Base-by-base conservation (phyloP, 2,888 invertebrate genomes). In the Cephus runcator region DNA sequence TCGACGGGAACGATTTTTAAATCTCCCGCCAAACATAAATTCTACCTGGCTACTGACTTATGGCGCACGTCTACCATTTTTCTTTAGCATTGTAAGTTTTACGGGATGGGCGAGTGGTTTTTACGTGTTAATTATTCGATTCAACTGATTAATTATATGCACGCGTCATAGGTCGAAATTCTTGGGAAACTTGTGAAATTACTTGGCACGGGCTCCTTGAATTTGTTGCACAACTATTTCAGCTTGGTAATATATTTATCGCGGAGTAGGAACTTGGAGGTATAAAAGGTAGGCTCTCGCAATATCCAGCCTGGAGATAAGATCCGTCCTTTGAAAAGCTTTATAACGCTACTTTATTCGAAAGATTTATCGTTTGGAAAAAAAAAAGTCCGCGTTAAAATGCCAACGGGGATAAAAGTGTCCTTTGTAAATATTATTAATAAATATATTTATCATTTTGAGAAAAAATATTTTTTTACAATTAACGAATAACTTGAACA, bases 281-380 rank as follows among this genome's bases (percentile, higher is more conserved):
- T 75, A 78, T 68, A 78, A 78, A 75, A 78, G 78, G 75, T 76
- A 69, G 76, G 76, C 76, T 78, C 11, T 34, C 68, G 68, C 76
- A 76, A 78, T 76, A 78, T 78, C 76, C 78, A 73, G 68, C 76
- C n/a, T 15, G 40, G 75, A 78, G 78, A 78, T 78, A 78, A 76
- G 78, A 78, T 78, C 78, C 71, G 74, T 34, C 78, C 76, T 78
- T 78, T 78, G 76, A 75, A 78, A 78, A 78, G 76, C 76, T 78
- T 78, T 76, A 75, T 76, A 76, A 73, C 68, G 73, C 15, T 34
- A 76, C 76, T 71, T 78, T 78, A 73, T 78, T 73, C 73, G 76
- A 68, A 76, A 76, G 78, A 78, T 78, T 78, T 78, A 78, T 76
- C 76, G 76, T 78, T 73, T 36, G 76, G 69, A 35, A 76, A 73